Percentiles rank a stretch among this genome's conserved stretches.
phyloP scores from a whole-genome alignment of 2,888 invertebrate genomes.

The Adelognathus sp. region DNA sequence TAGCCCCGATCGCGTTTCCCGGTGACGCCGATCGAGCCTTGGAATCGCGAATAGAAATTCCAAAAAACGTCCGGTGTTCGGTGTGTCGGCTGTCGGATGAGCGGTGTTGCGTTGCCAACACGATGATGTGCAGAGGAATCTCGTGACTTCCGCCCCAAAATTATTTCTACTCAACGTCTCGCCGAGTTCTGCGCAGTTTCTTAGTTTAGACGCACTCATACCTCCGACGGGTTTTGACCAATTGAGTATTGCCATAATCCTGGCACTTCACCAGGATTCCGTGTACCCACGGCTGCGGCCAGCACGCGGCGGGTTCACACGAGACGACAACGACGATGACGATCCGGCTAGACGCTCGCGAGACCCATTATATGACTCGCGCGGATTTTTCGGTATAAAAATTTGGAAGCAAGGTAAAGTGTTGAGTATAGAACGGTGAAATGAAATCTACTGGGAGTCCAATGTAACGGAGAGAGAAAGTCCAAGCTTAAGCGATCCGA shows the following conservation, averaged over 20 bases:
- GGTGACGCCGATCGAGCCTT: slow-evolving; percentile 15
- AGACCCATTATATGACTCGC: too few species aligned
- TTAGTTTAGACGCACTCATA: neutral
- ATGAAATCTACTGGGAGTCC: too few species aligned
- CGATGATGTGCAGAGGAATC: neutral
- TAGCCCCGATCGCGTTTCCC: neutral
- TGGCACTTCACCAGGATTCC: slow-evolving; percentile 56
- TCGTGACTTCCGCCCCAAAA: slow-evolving; percentile 16
- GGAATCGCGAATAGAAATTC: slow-evolving; percentile 20
- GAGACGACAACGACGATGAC: neutral
- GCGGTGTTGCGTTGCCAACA: neutral
- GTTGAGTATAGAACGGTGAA: too few species aligned
- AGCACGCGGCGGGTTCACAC: neutral
- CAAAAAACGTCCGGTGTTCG: slow-evolving; percentile 14
- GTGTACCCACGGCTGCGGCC: neutral
- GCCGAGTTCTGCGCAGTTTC: slow-evolving; percentile 17
- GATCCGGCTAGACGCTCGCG: slow-evolving; percentile 15
- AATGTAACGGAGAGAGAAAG: too few species aligned
- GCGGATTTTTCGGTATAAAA: too few species aligned
- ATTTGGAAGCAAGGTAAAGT: too few species aligned
- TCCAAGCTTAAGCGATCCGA: too few species aligned
- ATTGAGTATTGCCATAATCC: slow-evolving; percentile 44
- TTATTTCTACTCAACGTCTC: slow-evolving; percentile 18
- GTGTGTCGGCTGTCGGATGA: neutral
- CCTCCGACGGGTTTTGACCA: neutral